Conservation (phyloP, 2,113 vertebrate species). For the Malaclemys terrapin region DNA sequence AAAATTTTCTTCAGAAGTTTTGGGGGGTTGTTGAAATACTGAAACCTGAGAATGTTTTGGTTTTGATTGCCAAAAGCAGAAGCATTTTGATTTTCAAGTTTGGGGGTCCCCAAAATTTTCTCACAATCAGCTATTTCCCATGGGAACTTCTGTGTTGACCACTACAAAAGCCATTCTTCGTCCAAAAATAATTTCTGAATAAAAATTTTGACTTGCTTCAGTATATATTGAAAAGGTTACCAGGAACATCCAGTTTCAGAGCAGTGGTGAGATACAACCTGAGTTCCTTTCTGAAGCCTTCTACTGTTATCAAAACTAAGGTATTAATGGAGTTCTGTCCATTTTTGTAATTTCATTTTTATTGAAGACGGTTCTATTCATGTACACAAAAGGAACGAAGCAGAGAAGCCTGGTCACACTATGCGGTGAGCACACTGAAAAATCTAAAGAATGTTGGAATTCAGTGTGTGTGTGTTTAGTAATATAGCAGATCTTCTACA, state of each 20-base stretch:
- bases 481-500: background rate
- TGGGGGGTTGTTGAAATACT: background rate
- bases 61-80: background rate
- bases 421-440: background rate
- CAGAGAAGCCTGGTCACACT: background rate
- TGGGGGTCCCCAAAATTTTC: background rate
- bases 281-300: background rate
- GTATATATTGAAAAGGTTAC: background rate
- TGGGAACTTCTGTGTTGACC: background rate
- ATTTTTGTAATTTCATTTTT: background rate
- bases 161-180: background rate
- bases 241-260: background rate
- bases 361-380: background rate
- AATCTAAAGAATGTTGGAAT: background rate
- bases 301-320: background rate
- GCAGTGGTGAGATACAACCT: background rate
- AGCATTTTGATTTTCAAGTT: background rate
- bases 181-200: background rate
- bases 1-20: background rate
- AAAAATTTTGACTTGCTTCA: background rate
- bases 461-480: background rate
- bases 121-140: background rate
- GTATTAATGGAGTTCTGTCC: background rate
- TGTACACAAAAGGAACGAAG: background rate
- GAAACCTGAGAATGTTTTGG: background rate